Evolutionary conservation across 2,113 vertebrate genomes (phyloP).

Genomic region (Psilopsiagon aurifrons): DNA sequence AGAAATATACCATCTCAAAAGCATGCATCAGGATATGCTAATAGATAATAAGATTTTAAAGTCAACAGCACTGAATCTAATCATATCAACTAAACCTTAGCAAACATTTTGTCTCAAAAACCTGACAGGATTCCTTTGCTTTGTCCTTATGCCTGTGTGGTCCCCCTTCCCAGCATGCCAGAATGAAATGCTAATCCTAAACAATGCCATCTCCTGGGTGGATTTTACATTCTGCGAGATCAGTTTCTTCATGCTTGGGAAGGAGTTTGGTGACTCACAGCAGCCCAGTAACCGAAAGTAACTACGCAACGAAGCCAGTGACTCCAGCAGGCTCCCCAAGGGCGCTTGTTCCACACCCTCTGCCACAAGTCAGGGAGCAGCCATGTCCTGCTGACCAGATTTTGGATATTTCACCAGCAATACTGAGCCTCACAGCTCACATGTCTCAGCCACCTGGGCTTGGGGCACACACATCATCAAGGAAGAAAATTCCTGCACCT

Average conservation of each 20-base stretch:
- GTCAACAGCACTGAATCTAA: neutral
- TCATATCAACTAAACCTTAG: neutral
- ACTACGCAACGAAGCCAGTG: neutral
- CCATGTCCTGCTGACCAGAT: neutral
- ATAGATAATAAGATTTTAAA: neutral
- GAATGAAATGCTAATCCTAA: neutral
- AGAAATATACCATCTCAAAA: neutral
- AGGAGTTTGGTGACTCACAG: slow-evolving; percentile 18
- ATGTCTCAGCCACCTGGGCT: neutral
- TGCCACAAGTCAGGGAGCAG: neutral
- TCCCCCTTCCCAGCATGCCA: neutral
- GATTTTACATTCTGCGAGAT: neutral
- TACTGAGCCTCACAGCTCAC: neutral
- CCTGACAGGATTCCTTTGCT: neutral
- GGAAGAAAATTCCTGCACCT: neutral
- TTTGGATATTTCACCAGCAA: neutral
- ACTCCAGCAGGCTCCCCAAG: neutral
- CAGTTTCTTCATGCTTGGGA: neutral
- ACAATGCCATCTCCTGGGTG: neutral
- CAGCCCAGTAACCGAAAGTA: neutral
- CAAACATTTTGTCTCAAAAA: neutral
- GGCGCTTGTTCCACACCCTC: slow-evolving; percentile 20
- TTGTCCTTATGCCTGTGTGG: neutral
- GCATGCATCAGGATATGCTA: fast-evolving
- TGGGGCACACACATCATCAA: neutral